These are phyloP conservation scores for Peromyscus aztecus DNA, from an alignment of 2,797 vertebrate genomes.

Conservation along the genomic window DNA sequence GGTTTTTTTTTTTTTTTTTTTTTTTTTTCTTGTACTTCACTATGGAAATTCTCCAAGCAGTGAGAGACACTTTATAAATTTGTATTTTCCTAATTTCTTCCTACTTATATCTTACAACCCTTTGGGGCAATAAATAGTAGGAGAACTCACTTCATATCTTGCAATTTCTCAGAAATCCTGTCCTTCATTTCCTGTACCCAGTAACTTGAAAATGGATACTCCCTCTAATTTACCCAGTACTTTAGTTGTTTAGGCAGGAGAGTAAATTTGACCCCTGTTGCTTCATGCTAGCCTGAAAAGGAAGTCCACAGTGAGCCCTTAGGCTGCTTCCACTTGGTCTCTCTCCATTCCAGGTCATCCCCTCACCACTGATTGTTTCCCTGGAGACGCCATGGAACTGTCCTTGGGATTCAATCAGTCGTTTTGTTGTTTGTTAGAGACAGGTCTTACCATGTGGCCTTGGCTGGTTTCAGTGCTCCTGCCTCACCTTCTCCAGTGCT, in stretches of 20 bases:
- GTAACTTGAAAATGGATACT: constrained; percentile 22
- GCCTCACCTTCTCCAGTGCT: not conserved
- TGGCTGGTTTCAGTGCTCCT: not conserved
- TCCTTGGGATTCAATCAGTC: not conserved
- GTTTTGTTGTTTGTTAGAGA: not conserved
- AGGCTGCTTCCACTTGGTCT: not conserved
- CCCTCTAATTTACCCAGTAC: not conserved
- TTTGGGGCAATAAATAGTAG: not conserved
- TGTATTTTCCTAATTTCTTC: not conserved
- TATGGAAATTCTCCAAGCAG: constrained; percentile 35
- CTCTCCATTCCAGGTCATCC: not conserved
- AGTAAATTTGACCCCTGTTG: not conserved
- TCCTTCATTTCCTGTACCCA: not conserved
- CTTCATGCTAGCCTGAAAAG: constrained; percentile 3
- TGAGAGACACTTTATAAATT: not conserved
- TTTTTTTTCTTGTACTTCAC: not conserved
- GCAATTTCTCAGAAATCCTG: constrained; percentile 18
- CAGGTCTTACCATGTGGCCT: not conserved
- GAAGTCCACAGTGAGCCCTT: not conserved
- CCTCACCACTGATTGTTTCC: not conserved
- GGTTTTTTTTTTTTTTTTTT: not conserved
- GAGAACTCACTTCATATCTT: not conserved
- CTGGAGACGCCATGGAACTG: not conserved
- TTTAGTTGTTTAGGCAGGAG: not conserved
- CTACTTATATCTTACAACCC: not conserved